Percentiles rank a stretch among this genome's conserved stretches.
These are phyloP conservation scores for Galerucella nymphaeae DNA, from an alignment of 2,888 invertebrate species.

Conservation along the genomic window DNA sequence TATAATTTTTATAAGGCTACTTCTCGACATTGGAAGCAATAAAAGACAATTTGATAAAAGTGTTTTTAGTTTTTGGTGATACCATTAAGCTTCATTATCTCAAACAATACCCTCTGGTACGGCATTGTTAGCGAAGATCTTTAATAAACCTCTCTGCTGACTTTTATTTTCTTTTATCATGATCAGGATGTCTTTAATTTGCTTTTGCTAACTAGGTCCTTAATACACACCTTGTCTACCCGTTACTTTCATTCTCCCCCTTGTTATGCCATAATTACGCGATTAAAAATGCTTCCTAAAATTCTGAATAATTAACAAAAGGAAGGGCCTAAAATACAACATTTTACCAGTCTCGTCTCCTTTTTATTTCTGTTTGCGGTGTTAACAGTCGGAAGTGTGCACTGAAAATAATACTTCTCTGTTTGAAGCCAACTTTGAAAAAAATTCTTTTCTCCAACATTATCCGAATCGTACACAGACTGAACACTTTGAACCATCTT, in stretches of 20 bases:
- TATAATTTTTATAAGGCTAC: slow-evolving; percentile 8
- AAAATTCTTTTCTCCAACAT: not conserved
- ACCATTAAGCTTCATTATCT: not conserved
- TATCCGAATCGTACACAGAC: too few relatives aligned
- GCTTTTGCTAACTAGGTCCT: slow-evolving; percentile 16
- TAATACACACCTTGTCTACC: slow-evolving; percentile 24
- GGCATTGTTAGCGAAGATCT: slow-evolving; percentile 20
- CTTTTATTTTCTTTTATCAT: slow-evolving; percentile 34
- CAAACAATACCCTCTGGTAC: not conserved
- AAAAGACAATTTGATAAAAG: slow-evolving; percentile 1
- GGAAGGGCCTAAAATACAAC: slow-evolving; percentile 12
- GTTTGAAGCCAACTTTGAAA: not conserved
- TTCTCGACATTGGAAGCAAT: not conserved
- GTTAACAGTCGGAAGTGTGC: not conserved
- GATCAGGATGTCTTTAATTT: slow-evolving; percentile 34
- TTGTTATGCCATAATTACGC: slow-evolving; percentile 20
- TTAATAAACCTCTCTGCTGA: slow-evolving; percentile 36
- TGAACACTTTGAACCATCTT: not conserved
- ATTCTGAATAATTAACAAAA: slow-evolving; percentile 23
- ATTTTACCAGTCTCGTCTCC: not conserved
- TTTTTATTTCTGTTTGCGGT: not conserved
- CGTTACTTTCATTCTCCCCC: slow-evolving; percentile 12
- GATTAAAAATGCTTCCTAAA: slow-evolving; percentile 28
- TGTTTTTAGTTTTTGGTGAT: not conserved
- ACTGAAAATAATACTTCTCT: not conserved